These are phyloP conservation scores for Latrodectus elegans DNA, from an alignment of 2,888 invertebrate genomes.

Conservation along the genomic window DNA sequence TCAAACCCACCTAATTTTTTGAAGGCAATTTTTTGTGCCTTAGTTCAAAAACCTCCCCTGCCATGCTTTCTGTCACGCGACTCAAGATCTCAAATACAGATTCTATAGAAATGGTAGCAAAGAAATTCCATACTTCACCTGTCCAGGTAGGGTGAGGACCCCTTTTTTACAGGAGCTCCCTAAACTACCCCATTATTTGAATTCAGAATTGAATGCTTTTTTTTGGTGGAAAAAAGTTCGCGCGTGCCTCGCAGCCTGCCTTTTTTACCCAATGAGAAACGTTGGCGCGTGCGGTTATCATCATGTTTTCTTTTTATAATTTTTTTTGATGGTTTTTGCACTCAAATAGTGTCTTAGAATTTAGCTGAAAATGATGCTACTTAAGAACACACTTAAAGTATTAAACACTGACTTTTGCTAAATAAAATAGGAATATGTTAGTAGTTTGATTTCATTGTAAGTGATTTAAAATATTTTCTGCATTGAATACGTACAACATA, in stretches of 20 bases:
- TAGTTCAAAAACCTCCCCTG: conserved; percentile 53
- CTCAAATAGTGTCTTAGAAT: not conserved
- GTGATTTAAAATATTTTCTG: too few species aligned
- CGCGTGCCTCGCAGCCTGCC: conserved; percentile 36
- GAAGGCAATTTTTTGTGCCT: conserved; percentile 30
- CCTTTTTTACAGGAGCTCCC: conserved; percentile 4
- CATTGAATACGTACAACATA: too few species aligned
- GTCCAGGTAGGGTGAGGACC: conserved; percentile 41
- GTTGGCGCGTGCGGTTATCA: not conserved
- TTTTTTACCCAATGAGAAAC: conserved; percentile 16
- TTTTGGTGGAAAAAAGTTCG: not conserved
- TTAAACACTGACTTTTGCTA: not conserved
- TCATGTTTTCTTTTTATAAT: not conserved
- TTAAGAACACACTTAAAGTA: not conserved
- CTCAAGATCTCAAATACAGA: conserved; percentile 18
- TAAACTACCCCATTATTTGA: not conserved
- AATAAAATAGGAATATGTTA: too few species aligned
- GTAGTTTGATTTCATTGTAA: too few species aligned
- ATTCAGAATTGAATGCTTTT: conserved; percentile 1
- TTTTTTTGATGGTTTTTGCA: not conserved
- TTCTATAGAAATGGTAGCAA: conserved; percentile 23
- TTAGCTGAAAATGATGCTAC: not conserved
- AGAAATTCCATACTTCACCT: conserved; percentile 60
- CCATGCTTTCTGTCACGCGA: conserved; percentile 50
- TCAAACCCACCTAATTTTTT: conserved; percentile 57